phyloP scores from a whole-genome alignment of 2,888 invertebrate genomes.

The Troides oblongomaculatus region DNA sequence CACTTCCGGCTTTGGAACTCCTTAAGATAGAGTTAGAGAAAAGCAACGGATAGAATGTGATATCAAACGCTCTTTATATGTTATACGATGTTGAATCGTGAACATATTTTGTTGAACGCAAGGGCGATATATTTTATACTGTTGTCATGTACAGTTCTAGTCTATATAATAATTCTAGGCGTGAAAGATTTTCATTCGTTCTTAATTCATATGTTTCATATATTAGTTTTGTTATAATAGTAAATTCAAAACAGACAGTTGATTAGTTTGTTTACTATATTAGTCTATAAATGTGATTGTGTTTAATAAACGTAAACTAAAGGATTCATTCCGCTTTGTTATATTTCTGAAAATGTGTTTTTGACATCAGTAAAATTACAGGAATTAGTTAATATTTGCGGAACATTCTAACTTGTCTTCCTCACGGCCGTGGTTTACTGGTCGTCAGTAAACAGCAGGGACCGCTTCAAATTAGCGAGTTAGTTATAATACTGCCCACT shows the following conservation, averaged over 20 bases:
- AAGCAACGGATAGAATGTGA: too few relatives aligned
- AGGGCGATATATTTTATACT: background rate
- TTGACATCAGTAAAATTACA: background rate
- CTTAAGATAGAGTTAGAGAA: too few relatives aligned
- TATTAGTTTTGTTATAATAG: too few relatives aligned
- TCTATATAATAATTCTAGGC: background rate
- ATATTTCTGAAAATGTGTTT: background rate
- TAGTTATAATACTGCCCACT: slow-evolving; percentile 53
- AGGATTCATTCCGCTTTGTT: background rate
- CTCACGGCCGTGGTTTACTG: slow-evolving; percentile 51
- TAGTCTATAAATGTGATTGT: too few relatives aligned
- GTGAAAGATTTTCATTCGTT: background rate
- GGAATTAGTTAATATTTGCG: slow-evolving; percentile 39
- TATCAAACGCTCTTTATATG: too few relatives aligned
- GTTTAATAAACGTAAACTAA: background rate
- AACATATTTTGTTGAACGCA: too few relatives aligned
- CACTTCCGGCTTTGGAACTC: too few relatives aligned
- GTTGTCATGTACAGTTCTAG: background rate
- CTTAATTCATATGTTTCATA: too few relatives aligned
- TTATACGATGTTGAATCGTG: too few relatives aligned
- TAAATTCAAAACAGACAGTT: too few relatives aligned
- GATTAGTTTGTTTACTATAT: too few relatives aligned
- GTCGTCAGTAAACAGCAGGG: slow-evolving; percentile 52
- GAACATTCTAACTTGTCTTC: slow-evolving; percentile 36
- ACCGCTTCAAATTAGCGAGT: slow-evolving; percentile 55